Percentiles rank a stretch among this genome's conserved stretches.
These are phyloP conservation scores for Phoebastria nigripes DNA, from an alignment of 2,797 vertebrate species.

Conservation along the genomic window DNA sequence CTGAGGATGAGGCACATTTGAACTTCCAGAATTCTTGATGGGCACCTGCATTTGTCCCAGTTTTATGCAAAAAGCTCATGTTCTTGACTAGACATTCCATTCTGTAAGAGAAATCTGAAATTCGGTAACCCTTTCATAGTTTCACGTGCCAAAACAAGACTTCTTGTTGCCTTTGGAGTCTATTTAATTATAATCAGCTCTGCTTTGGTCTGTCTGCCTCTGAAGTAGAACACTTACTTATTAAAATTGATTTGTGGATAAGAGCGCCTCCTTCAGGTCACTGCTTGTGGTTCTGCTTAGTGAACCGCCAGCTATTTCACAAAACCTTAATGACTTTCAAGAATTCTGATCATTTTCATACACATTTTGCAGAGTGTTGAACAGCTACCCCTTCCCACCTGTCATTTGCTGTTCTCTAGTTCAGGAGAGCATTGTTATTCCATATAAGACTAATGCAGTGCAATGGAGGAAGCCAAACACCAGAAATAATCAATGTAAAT, in stretches of 20 bases:
- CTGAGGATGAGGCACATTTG: neutral
- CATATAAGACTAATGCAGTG: neutral
- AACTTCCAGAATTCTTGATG: neutral
- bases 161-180: neutral
- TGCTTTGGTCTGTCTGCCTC: neutral
- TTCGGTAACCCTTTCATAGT: neutral
- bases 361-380: neutral
- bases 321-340: neutral
- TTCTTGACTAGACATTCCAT: neutral
- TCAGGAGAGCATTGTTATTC: neutral
- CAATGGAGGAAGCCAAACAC: neutral
- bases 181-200: neutral
- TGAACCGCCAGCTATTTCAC: neutral
- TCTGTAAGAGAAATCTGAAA: neutral
- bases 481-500: neutral
- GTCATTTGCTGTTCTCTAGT: neutral
- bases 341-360: neutral
- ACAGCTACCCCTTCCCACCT: neutral
- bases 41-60: neutral
- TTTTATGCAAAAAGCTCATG: neutral
- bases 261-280: neutral
- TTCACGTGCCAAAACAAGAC: neutral
- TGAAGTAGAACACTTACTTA: neutral
- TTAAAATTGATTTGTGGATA: neutral
- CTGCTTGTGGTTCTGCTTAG: neutral